These are phyloP conservation scores for Vidua macroura DNA, from an alignment of 2,113 vertebrate genomes.

Conservation along the genomic window DNA sequence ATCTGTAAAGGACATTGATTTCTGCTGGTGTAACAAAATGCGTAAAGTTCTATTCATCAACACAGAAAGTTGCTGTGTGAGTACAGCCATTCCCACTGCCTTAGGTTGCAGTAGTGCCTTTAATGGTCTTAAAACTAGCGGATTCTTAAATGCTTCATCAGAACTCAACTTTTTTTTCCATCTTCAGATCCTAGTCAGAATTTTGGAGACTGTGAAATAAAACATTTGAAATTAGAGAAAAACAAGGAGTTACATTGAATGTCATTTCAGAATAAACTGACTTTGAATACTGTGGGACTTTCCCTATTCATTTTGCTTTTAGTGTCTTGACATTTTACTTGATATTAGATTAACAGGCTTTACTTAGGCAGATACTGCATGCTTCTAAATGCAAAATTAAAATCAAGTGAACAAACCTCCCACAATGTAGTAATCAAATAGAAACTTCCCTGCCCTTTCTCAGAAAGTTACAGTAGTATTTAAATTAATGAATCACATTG, in stretches of 20 bases:
- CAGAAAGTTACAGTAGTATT: background rate
- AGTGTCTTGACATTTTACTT: background rate
- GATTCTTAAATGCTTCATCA: background rate
- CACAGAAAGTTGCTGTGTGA: background rate
- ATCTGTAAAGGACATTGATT: background rate
- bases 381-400: background rate
- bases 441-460: background rate
- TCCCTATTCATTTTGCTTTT: background rate
- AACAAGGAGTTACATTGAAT: background rate
- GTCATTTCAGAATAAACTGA: background rate
- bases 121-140: background rate
- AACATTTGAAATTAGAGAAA: background rate
- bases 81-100: background rate
- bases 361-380: fast-evolving
- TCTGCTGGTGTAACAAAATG: background rate
- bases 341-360: background rate
- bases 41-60: background rate
- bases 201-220: background rate
- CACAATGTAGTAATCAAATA: background rate
- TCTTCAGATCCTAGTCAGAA: background rate
- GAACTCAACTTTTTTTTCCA: background rate
- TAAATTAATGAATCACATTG: background rate
- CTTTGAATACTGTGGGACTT: background rate
- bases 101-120: background rate
- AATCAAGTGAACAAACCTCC: fast-evolving